Conservation (phyloP, 2,888 invertebrate genomes). For the Tetheella fluctuosa region DNA sequence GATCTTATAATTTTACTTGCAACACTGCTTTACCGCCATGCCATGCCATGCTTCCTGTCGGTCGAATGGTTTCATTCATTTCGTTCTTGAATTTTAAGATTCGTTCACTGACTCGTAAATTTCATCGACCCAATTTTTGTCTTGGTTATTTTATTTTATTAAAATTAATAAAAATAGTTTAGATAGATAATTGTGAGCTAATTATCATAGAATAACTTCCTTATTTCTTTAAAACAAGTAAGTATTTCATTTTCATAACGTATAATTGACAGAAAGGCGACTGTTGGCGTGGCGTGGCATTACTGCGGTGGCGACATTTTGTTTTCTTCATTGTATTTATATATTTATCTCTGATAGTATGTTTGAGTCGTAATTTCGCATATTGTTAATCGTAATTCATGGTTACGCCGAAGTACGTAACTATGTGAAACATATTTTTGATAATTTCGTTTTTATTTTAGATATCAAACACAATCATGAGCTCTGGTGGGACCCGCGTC, state of each 20-base stretch:
- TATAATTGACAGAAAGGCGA: slow-evolving; percentile 29
- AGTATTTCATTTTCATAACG: slow-evolving; percentile 47
- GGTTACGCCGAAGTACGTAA: not conserved
- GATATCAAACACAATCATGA: slow-evolving; percentile 64
- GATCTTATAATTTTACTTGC: slow-evolving; percentile 16
- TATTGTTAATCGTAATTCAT: slow-evolving; percentile 11
- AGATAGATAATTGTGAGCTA: slow-evolving; percentile 56
- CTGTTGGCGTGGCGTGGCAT: slow-evolving; percentile 74
- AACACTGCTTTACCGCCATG: slow-evolving; percentile 28
- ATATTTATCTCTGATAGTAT: slow-evolving; percentile 46
- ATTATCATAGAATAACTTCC: slow-evolving; percentile 56
- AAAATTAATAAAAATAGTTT: slow-evolving; percentile 53
- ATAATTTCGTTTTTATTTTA: slow-evolving; percentile 35
- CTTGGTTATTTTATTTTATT: slow-evolving; percentile 58
- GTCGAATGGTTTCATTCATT: slow-evolving; percentile 29
- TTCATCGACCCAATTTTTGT: slow-evolving; percentile 59
- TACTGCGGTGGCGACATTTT: slow-evolving; percentile 77
- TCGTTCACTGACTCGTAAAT: slow-evolving; percentile 60
- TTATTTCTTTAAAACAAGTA: slow-evolving; percentile 61
- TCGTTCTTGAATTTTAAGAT: slow-evolving; percentile 29
- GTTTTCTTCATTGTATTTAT: slow-evolving; percentile 79
- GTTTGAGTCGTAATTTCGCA: slow-evolving; percentile 14
- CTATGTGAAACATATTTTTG: slow-evolving; percentile 23
- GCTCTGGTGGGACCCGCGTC: slow-evolving; percentile 88
- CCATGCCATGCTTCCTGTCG: slow-evolving; percentile 8